Conservation (phyloP, 2,888 invertebrate species). For the Yponomeuta evonymella region DNA sequence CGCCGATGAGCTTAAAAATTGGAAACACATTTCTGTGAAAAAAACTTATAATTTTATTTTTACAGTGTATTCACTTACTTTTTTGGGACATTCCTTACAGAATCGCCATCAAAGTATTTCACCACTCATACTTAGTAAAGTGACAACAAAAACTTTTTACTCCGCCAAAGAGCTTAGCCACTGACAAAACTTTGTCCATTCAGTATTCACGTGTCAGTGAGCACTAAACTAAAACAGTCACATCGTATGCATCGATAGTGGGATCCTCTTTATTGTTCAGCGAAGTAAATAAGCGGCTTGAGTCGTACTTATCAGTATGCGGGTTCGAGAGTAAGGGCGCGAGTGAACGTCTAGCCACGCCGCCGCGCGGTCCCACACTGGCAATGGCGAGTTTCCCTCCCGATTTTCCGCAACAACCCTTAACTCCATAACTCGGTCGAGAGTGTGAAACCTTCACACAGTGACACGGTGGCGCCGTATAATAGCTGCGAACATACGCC, state of each 20-base stretch:
- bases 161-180: background rate
- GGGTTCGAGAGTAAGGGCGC: background rate
- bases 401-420: conserved; percentile 67
- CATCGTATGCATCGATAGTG: conserved; percentile 16
- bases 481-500: conserved; percentile 64
- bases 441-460: conserved; percentile 74
- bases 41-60: background rate
- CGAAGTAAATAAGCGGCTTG: conserved; percentile 37
- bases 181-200: conserved; percentile 8
- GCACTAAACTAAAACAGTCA: conserved; percentile 8
- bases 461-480: conserved; percentile 63
- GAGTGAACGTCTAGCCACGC: conserved; percentile 35
- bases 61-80: conserved; percentile 32
- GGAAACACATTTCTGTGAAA: background rate
- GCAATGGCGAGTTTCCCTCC: conserved; percentile 49
- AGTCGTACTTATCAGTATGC: conserved; percentile 16
- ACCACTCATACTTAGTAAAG: conserved; percentile 31
- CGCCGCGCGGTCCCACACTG: conserved; percentile 30
- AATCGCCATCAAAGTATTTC: background rate
- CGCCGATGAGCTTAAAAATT: conserved; percentile 7
- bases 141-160: conserved; percentile 27
- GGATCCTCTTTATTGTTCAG: conserved; percentile 35
- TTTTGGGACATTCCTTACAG: conserved; percentile 55
- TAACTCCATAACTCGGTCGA: conserved; percentile 62
- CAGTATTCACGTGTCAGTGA: background rate